Conservation (phyloP, 2,888 invertebrate species). For the Sphecodes monilicornis region DNA sequence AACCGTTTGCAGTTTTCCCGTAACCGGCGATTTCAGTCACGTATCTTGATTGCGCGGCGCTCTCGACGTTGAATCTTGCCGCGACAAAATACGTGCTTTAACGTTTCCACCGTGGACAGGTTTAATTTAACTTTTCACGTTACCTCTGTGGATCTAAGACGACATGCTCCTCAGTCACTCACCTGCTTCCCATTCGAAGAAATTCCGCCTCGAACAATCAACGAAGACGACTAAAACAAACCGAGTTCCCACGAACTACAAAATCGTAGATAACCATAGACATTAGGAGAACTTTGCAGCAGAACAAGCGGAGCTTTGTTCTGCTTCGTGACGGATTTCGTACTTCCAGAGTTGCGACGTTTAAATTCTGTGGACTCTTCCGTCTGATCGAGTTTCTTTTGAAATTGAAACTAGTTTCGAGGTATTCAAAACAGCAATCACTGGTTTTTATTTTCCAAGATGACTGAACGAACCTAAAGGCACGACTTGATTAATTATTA, state of each 20-base stretch:
- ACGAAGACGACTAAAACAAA: background rate
- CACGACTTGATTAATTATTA: too few relatives aligned
- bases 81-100: background rate
- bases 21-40: slow-evolving; percentile 36
- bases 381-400: background rate
- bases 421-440: too few relatives aligned
- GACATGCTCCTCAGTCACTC: background rate
- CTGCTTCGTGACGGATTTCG: background rate
- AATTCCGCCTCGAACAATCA: background rate
- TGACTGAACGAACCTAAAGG: too few relatives aligned
- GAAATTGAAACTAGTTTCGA: background rate
- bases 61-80: background rate
- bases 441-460: too few relatives aligned
- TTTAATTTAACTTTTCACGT: slow-evolving; percentile 8
- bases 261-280: background rate
- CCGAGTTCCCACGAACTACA: background rate
- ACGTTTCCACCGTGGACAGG: background rate
- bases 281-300: background rate
- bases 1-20: slow-evolving; percentile 57
- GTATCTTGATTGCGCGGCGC: slow-evolving; percentile 13
- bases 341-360: background rate
- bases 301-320: background rate
- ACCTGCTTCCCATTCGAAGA: background rate
- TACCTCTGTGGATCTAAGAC: background rate
- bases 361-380: background rate